Base-by-base conservation (phyloP, 1,140 invertebrate genomes). In the Trialeurodes vaporariorum region DNA sequence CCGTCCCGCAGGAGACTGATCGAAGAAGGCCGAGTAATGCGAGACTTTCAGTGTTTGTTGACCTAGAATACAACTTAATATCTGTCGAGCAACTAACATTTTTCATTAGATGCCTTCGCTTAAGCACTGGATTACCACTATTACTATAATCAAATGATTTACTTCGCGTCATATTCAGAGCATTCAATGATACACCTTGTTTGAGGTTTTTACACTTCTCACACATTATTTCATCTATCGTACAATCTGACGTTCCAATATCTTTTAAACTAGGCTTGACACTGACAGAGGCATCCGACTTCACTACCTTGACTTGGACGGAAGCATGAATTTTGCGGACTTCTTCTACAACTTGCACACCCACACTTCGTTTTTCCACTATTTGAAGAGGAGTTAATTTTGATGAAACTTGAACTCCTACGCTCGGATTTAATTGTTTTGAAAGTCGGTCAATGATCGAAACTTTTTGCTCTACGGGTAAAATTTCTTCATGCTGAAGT, bases 161-260 rank as follows among this genome's bases (percentile, higher is more conserved):
- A 60, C 71, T 70, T 67, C 69, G 66, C 17, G 24, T 64, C 24
- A 69, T 26, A 64, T 49, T 66, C 27, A 70, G 24, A 62, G 67
- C 27, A 27, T 26, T 65, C 60, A 69, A 40, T 25, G 68, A 69
- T 22, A 70, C 25, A 23, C 27, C 17, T 67, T 67, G 23, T 63
- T 49, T 66, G 49, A 74, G 64, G 64, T 61, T 60, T 27, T 75
- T 77, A 73, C 83, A 85, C 73, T 79, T 82, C 17, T 79, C 77
- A 74, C 83, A 85, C 17, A 79, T 70, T 25, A 77, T 74, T 66
- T 81, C 79, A 59, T 74, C 74, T 23, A 81, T 74, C 2, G 75
- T 79, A 66, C 80, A 76, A 27, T 82, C 78, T 2, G 81, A 82
- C 68, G 77, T 74, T 62, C 79, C 83, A 40, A 80, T 72, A 62